Percentiles rank a stretch among this genome's conserved stretches.
phyloP scores from a whole-genome alignment of 2,797 vertebrate species.

The Clarias laeviceps region DNA sequence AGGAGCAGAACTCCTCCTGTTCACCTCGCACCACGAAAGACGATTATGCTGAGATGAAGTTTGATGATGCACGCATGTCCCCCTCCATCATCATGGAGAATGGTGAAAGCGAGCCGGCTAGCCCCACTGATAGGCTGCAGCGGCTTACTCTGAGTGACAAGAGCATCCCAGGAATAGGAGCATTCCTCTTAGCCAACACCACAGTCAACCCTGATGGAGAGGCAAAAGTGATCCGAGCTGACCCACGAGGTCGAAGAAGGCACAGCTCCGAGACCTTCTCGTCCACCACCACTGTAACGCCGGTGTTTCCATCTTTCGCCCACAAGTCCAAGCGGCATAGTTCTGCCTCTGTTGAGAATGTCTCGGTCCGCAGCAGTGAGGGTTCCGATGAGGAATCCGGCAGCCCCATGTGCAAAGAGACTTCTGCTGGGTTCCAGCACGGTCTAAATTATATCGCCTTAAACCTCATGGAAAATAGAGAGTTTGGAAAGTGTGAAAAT shows the following conservation, averaged over 20 bases:
- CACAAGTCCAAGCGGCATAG: conserved; percentile 90
- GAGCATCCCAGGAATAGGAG: conserved; percentile 77
- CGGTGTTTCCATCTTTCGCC: conserved; percentile 94
- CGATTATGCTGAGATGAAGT: conserved; percentile 94
- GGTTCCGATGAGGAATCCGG: conserved; percentile 75
- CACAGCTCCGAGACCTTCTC: conserved; percentile 98
- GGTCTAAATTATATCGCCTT: conserved; percentile 98
- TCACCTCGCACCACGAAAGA: conserved; percentile 69
- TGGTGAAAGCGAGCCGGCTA: conserved; percentile 72
- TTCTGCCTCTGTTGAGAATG: conserved; percentile 94
- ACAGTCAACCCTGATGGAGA: conserved; percentile 83
- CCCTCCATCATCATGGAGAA: conserved; percentile 73
- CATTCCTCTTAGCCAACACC: conserved; percentile 80
- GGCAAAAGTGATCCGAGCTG: conserved; percentile 93
- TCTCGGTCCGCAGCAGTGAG: conserved; percentile 86
- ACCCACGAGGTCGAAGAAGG: conserved; percentile 91
- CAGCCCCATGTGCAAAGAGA: conserved; percentile 91
- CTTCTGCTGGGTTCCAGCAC: conserved; percentile 90
- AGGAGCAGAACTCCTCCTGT: conserved; percentile 61
- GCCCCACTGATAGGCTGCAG: conserved; percentile 80
- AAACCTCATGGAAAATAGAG: conserved; percentile 85
- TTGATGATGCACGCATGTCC: conserved; percentile 73
- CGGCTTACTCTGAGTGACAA: conserved; percentile 80
- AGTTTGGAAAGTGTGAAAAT: conserved; percentile 74
- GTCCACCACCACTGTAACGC: conserved; percentile 95